Evolutionary conservation across 2,888 invertebrate species (phyloP).

Genomic region (Coecobrya sp.): DNA sequence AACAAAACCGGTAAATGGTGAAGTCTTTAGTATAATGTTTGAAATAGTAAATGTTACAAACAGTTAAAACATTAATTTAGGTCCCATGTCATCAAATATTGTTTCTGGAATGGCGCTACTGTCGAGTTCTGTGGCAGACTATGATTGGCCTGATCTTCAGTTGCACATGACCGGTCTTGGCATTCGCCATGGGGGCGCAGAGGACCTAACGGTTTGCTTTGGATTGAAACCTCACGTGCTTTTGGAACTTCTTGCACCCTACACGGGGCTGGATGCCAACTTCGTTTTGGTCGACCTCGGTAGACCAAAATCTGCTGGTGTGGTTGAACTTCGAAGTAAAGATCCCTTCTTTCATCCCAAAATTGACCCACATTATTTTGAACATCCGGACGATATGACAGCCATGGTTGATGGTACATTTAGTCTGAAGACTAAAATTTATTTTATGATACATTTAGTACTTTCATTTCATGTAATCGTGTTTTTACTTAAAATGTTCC

Average conservation of each 20-base stretch:
- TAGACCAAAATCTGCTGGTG: conserved; percentile 50
- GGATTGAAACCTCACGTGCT: conserved; percentile 65
- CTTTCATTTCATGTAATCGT: too few species aligned
- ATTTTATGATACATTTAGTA: too few species aligned
- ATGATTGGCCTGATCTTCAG: conserved; percentile 68
- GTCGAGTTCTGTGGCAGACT: conserved; percentile 40
- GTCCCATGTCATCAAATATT: conserved; percentile 68
- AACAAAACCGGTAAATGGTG: conserved; percentile 31
- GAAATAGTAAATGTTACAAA: neutral
- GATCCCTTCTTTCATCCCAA: conserved; percentile 71
- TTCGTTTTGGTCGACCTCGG: conserved; percentile 69
- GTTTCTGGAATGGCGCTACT: conserved; percentile 60
- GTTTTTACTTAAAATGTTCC: too few species aligned
- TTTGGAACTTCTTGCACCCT: conserved; percentile 54
- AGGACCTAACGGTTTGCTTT: conserved; percentile 68
- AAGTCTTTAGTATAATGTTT: too few species aligned
- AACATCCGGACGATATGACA: conserved; percentile 61
- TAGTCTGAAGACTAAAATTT: neutral
- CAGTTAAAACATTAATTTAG: conserved; percentile 20
- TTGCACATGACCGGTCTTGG: conserved; percentile 53
- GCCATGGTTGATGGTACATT: conserved; percentile 69
- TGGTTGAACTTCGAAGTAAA: conserved; percentile 42
- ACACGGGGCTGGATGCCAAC: conserved; percentile 45
- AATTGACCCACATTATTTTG: conserved; percentile 73
- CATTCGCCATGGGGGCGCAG: conserved; percentile 64